Base-by-base conservation (phyloP, 2,888 invertebrate genomes). In the Drosophila cognata region DNA sequence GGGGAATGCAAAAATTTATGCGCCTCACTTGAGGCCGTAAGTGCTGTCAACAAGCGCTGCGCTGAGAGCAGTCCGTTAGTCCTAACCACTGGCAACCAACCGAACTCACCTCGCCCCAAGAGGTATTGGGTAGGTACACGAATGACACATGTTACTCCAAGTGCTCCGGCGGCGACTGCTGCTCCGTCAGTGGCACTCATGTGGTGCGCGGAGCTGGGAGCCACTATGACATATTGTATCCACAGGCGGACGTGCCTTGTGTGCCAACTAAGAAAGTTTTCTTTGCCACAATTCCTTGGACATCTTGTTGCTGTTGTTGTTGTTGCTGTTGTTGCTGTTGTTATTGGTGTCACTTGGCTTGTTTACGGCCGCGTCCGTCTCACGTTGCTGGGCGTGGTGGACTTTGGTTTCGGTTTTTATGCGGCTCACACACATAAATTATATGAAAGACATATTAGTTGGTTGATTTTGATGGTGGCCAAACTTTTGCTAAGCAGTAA, bases 141-240 rank as follows among this genome's bases (percentile, higher is more conserved):
- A 77, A 64, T 70, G 80, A 79, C 80, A 79, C 79, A 79, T 79
- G 79, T 79, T 79, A 77, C 79, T 73, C 63, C 66, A 77, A 79
- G 79, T 79, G 77, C 66, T 73, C 73, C 66, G 35, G n/a, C 48
- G 33, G 64, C 63, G 53, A 50, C 41, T 67, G 61, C 74, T 57
- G 46, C 43, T 29, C 13, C 28, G 28, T 28, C 51, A 18, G 28
- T 11, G 18, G 46, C 67, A 59, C 56, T 77, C 75, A 76, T 63
- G 67, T 67, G 72, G 50, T 28, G 50, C 50, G 46, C 25, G 63
- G 63, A 65, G 58, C 63, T 61, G 68, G 61, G 69, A 74, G 80
- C 71, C 79, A 81, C 77, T 82, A 88, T 88, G 86, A 88, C 89
- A 86, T 86, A 86, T 86, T 86, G 86, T 86, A 87, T 88, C 86